phyloP scores from a whole-genome alignment of 1,140 invertebrate species.

The Aradophagus sp. region DNA sequence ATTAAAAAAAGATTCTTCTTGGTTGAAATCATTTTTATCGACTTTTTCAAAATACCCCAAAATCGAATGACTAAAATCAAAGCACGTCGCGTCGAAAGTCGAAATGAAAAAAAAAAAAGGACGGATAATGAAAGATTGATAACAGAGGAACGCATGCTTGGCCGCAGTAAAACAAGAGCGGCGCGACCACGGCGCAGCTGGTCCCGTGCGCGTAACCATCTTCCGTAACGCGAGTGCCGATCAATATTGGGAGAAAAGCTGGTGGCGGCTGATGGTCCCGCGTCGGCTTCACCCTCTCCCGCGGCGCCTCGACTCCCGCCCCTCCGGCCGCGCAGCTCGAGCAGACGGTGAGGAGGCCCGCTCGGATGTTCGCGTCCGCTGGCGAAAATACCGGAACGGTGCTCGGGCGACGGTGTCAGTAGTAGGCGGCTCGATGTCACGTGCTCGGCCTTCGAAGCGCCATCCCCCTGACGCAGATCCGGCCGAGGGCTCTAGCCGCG shows the following conservation, averaged over 20 bases:
- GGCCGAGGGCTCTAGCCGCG: no score
- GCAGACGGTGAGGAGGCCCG: no score
- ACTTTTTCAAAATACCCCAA: no score
- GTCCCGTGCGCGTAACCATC: constrained; percentile 49
- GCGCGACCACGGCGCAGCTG: constrained; percentile 44
- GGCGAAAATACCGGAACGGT: background rate
- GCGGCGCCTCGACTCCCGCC: constrained; percentile 41
- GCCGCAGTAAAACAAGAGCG: constrained; percentile 13
- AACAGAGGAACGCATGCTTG: constrained; percentile 19
- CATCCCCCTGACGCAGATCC: background rate
- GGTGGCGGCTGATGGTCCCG: constrained; percentile 50
- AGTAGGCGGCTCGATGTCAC: background rate
- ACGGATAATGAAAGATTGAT: background rate
- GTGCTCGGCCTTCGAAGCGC: no score
- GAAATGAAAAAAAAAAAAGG: no score
- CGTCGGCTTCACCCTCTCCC: constrained; percentile 52
- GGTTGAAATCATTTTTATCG: no score
- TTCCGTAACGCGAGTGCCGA: constrained; percentile 43
- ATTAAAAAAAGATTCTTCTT: no score
- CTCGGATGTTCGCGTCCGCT: constrained; percentile 37
- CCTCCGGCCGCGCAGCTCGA: no score
- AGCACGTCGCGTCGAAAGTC: no score
- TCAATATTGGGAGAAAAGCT: constrained; percentile 54
- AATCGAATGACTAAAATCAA: no score
- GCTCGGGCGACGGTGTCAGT: constrained; percentile 22